Conservation (phyloP, 2,113 vertebrate genomes). For the Bettongia penicillata region DNA sequence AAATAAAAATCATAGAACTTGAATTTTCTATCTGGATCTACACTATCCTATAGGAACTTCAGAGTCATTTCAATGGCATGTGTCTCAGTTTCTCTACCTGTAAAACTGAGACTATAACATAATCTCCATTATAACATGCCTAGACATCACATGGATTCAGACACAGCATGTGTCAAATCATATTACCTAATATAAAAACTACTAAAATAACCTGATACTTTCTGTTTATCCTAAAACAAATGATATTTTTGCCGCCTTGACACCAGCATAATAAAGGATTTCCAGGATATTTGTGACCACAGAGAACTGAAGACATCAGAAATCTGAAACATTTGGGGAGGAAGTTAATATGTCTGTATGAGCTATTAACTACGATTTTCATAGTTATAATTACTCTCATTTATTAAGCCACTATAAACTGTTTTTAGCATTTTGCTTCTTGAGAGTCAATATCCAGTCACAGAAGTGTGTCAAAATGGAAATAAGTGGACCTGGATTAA, state of each 20-base stretch:
- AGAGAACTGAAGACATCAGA: neutral
- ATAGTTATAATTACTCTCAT: neutral
- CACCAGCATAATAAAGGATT: neutral
- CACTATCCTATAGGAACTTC: neutral
- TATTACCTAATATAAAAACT: neutral
- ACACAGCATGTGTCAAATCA: neutral
- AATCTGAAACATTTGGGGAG: neutral
- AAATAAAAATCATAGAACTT: neutral
- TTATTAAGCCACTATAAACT: neutral
- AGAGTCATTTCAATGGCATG: neutral
- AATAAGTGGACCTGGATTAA: neutral
- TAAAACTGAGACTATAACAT: neutral
- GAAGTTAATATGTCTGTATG: no score
- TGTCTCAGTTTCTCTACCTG: neutral
- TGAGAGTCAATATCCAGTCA: neutral
- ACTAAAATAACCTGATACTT: neutral
- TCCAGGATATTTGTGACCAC: neutral
- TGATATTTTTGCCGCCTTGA: neutral
- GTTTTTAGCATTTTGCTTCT: neutral
- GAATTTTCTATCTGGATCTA: neutral
- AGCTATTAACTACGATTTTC: neutral
- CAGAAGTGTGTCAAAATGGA: neutral
- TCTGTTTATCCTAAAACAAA: neutral
- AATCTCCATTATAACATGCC: neutral
- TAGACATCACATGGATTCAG: neutral